Conservation (phyloP, 2,888 invertebrate genomes). For the Cacoxenus indagator region DNA sequence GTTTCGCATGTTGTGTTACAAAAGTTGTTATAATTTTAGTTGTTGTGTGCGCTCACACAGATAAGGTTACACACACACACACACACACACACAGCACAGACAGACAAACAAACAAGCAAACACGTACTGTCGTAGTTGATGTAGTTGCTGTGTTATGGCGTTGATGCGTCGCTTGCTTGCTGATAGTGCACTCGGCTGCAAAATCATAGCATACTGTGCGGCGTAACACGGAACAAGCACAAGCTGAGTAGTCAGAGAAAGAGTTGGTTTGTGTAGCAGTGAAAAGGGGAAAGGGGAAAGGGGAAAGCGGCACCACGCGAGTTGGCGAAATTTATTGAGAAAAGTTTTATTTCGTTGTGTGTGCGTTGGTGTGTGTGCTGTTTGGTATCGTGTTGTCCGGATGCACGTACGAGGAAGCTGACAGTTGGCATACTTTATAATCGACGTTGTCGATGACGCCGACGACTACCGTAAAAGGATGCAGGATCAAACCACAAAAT, state of each 20-base stretch:
- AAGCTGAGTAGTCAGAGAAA: no score
- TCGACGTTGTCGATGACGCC: constrained; percentile 47
- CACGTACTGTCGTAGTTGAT: not conserved
- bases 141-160: constrained; percentile 31
- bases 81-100: not conserved
- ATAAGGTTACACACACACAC: no score
- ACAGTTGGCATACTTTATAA: constrained; percentile 66
- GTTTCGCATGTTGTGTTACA: constrained; percentile 62
- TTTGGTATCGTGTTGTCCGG: constrained; percentile 25
- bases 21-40: constrained; percentile 62
- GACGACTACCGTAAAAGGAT: constrained; percentile 46
- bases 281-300: no score
- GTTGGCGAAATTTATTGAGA: constrained; percentile 56
- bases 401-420: constrained; percentile 46
- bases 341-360: constrained; percentile 44
- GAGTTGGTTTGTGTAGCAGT: no score
- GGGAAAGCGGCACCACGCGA: not conserved
- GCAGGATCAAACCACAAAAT: constrained; percentile 67
- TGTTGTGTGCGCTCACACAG: no score
- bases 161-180: not conserved
- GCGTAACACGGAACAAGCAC: no score
- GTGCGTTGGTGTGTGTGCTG: constrained; percentile 19
- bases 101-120: not conserved
- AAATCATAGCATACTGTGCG: constrained; percentile 49
- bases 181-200: constrained; percentile 8